Evolutionary conservation across 2,113 vertebrate genomes (phyloP), one percentile per base, ranked within the genome.

Genomic region (Malurus alboscapulatus): DNA sequence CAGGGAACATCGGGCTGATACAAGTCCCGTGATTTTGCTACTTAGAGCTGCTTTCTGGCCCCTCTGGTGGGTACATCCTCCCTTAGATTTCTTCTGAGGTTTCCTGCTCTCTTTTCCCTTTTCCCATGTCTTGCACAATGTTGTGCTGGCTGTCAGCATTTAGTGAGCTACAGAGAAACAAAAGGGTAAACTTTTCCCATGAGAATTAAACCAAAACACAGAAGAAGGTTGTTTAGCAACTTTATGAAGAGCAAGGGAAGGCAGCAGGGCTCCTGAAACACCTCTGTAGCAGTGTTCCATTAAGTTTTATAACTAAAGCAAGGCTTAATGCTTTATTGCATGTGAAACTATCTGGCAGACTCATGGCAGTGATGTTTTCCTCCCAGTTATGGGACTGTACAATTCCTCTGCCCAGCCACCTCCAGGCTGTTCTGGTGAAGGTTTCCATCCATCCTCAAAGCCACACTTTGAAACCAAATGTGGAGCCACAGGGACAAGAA

Each of bases 51-150:
- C 17, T 58, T 50, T 74, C 76, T 42, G 59, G 14, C 34, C 65
- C 34, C 42, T 1, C 0, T 8, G 2, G 15, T 1, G 20, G 38
- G 4, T 10, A 29, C 30, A 59, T 48, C 26, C 53, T 74, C 65
- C 0, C 0, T 50, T n/a, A 34, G 0, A 1, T 54, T 65, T 34
- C 38, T 38, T 78, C 45, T 27, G 73, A 74, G 48, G 63, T 59
- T 73, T 50, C 38, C 45, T 75, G 24, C 40, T 75, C 3, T 40
- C 34, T 59, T 82, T 88, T 65, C 53, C 66, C 4, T 63, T 78
- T 88, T 61, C 57, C 69, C 2, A 1, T 17, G 17, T 24, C 45
- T 57, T 42, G 15, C 62, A 32, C 34, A 42, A 25, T 58, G 25
- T 47, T 2, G 2, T 34, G 48, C 36, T 1, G 3, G 48, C 66